phyloP scores from a whole-genome alignment of 1,140 invertebrate genomes.

The Hypothenemus hampei region DNA sequence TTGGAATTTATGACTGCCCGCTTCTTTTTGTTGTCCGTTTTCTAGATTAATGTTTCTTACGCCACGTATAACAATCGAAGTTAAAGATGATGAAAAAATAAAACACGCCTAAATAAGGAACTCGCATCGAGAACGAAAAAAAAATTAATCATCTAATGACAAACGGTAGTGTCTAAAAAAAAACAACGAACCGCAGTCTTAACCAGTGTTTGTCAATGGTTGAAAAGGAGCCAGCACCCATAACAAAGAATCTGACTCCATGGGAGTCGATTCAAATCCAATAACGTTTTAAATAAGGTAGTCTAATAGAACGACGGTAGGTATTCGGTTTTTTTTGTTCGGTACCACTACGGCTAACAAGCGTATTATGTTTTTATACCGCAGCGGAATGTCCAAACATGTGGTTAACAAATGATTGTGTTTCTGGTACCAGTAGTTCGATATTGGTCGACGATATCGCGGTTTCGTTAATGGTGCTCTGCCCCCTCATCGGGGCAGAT shows the following conservation, averaged over 20 bases:
- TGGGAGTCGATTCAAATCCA: slow-evolving; percentile 21
- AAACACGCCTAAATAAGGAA: too few species aligned
- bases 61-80: too few species aligned
- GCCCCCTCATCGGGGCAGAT: not conserved
- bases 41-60: too few species aligned
- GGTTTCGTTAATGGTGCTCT: slow-evolving; percentile 2
- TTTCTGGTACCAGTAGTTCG: slow-evolving; percentile 17
- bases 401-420: slow-evolving; percentile 21
- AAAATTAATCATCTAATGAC: slow-evolving; percentile 16
- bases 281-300: slow-evolving; percentile 22
- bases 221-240: not conserved
- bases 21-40: too few species aligned
- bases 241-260: slow-evolving; percentile 15
- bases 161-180: slow-evolving; percentile 1
- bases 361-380: slow-evolving; percentile 19
- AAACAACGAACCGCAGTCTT: not conserved
- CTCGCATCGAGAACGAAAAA: too few species aligned
- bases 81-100: too few species aligned
- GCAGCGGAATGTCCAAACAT: slow-evolving; percentile 14
- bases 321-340: slow-evolving; percentile 11
- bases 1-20: not conserved
- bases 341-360: slow-evolving; percentile 12
- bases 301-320: slow-evolving; percentile 10
- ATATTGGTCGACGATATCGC: slow-evolving; percentile 9
- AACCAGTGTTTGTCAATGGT: slow-evolving; percentile 10